Evolutionary conservation across 2,888 invertebrate species (phyloP).

Genomic region (Lordiphosa fenestrarum): DNA sequence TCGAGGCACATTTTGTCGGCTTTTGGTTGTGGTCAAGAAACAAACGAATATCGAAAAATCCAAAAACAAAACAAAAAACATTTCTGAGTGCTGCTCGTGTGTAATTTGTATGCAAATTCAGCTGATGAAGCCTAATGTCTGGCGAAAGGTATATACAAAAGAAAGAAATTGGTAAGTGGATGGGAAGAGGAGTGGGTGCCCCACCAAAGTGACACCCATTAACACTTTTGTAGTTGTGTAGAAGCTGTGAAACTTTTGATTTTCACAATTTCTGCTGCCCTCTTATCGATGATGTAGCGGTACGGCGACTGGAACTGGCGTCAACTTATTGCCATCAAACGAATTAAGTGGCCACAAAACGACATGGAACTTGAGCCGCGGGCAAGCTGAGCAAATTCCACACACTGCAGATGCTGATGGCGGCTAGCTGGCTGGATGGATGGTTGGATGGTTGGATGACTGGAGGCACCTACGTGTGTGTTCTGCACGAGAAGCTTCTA

Average conservation of each 20-base stretch:
- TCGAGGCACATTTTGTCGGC: constrained; percentile 48
- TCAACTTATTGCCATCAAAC: constrained; percentile 57
- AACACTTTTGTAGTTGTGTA: constrained; percentile 52
- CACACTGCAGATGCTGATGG: constrained; percentile 22
- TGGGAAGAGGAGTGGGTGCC: neutral
- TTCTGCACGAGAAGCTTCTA: constrained; percentile 51
- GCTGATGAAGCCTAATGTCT: constrained; percentile 65
- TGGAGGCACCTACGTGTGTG: constrained; percentile 54
- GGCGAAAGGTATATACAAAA: constrained; percentile 8
- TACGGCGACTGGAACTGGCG: constrained; percentile 42
- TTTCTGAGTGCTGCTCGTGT: constrained; percentile 54
- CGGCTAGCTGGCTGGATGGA: constrained; percentile 2
- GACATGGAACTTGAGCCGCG: constrained; percentile 22
- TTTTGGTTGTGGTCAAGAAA: constrained; percentile 55
- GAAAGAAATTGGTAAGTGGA: neutral
- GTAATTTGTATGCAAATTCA: constrained; percentile 69
- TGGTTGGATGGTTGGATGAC: constrained; percentile 1
- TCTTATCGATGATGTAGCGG: constrained; percentile 59
- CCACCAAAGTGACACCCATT: constrained; percentile 66
- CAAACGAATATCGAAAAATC: constrained; percentile 3
- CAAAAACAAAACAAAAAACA: neutral
- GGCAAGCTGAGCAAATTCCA: constrained; percentile 42
- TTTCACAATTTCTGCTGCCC: constrained; percentile 40
- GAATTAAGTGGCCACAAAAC: constrained; percentile 57
- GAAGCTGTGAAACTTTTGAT: constrained; percentile 63